Evolutionary conservation across 2,888 invertebrate species (phyloP).

Genomic region (Rhamphomyia laevipes): DNA sequence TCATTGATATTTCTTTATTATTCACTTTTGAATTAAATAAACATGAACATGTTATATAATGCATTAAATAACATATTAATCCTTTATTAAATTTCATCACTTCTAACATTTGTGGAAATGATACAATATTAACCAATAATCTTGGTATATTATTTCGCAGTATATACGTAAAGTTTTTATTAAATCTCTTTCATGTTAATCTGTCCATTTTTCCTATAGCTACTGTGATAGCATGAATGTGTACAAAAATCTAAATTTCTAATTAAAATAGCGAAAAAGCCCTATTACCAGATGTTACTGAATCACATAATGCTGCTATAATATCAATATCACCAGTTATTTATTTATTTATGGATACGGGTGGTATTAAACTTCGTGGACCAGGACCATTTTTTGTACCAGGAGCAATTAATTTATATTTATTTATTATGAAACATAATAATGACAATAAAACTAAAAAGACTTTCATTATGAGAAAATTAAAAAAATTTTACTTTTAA

Average conservation of each 20-base stretch:
- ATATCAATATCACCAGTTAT: slow-evolving; percentile 48
- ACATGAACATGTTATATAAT: slow-evolving; percentile 25
- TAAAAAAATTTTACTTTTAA: too few species aligned
- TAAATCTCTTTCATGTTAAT: slow-evolving; percentile 40
- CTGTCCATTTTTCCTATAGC: slow-evolving; percentile 29
- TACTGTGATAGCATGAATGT: slow-evolving; percentile 41
- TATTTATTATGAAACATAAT: too few species aligned
- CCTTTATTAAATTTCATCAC: slow-evolving; percentile 15
- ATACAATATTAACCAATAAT: slow-evolving; percentile 23
- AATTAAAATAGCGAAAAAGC: slow-evolving; percentile 43
- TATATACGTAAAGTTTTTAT: slow-evolving; percentile 37
- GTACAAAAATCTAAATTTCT: slow-evolving; percentile 50
- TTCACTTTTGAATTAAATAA: slow-evolving; percentile 16
- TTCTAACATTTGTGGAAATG: slow-evolving; percentile 19
- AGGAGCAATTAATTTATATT: slow-evolving; percentile 18
- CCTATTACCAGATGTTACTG: slow-evolving; percentile 46
- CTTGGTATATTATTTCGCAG: slow-evolving; percentile 46
- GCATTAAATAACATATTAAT: slow-evolving; percentile 20
- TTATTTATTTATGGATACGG: slow-evolving; percentile 42
- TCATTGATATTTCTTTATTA: not conserved
- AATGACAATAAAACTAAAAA: too few species aligned
- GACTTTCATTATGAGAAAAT: too few species aligned
- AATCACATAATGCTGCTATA: slow-evolving; percentile 48
- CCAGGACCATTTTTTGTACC: slow-evolving; percentile 18
- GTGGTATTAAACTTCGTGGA: slow-evolving; percentile 29